Evolutionary conservation across 2,888 invertebrate species (phyloP), one percentile per base, ranked within the genome.

Genomic region (Ligdia adustata): DNA sequence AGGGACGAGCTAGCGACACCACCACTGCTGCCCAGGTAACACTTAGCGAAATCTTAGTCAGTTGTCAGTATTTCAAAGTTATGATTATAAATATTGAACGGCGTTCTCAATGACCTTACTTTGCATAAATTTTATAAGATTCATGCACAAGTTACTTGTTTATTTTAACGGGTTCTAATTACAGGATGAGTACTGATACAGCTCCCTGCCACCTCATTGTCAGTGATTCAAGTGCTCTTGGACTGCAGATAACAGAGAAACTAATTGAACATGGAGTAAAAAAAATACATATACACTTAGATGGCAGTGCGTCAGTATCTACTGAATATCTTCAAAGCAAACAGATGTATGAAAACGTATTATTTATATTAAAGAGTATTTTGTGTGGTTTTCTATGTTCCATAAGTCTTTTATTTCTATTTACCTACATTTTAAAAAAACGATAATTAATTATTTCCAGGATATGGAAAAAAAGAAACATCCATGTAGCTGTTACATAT

Each of bases 261-360:
- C 49, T 81, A 0, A 51, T 76, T 1, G 49, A 49, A 3, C 61
- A 66, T 9, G 81, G 81, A 0, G 74, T 69, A 2, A 73, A 32
- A 22, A 74, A 70, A 24, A 28, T 79, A 4, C 47, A 60, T 9
- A n/a, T 79, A 1, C 62, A 72, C 39, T 50, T 55, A 11, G 32
- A 59, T 3, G n/a, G n/a, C n/a, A n/a, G n/a, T n/a, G n/a, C n/a
- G n/a, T n/a, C n/a, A n/a, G 44, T 40, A 5, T 20, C 49, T 81
- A 42, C 63, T 12, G 6, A 34, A 2, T 47, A 54, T 12, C 37
- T 56, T 2, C 18, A 57, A 3, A 44, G 41, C 4, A 63, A 63
- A 42, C 46, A 62, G 16, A 42, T 56, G 72, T 70, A 1, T 4
- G 16, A 16, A 16, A 16, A 16, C 5, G 16, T 16, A 16, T 16